Base-by-base conservation (phyloP, 2,888 invertebrate species). In the Melieria crassipennis region DNA sequence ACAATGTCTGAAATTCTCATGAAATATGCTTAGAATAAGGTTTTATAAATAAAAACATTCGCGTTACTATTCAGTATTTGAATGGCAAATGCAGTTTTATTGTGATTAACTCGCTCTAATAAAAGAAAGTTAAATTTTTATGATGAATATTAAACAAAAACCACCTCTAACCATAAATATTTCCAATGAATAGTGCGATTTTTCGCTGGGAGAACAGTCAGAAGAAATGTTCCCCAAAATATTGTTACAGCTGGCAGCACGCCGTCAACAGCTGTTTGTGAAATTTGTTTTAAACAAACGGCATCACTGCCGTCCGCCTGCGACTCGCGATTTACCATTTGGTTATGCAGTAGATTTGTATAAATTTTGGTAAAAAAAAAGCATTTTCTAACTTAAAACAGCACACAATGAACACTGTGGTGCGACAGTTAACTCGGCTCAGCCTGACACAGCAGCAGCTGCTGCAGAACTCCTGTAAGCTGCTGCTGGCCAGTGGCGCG, bases 401-500 rank as follows among this genome's bases (percentile, higher is more conserved):
- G 3, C 30, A 50, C 46, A 76, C 42, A 70, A 78, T 78, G 78
- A 75, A 73, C 48, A 71, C 73, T 13, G 60, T 78, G 42, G 58
- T 66, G 1, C 73, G 69, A 7, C 76, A 73, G n/a, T 43, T 77
- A 5, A 11, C 47, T 1, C 69, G 75, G 1, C 48, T 77, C 5
- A 73, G 57, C 9, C 10, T 76, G 5, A 58, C 65, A 11, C 65
- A 61, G 43, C 57, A 30, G 0, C 69, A 47, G 62, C 57, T 75
- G 13, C 46, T 75, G 5, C 71, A 67, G 9, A 61, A 9, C 11
- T 16, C 55, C 4, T 62, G 56, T 4, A 75, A 75, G 11, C 5
- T 73, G 4, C 4, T 61, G 55, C 47, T 57, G 45, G 7, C 62
- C 45, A 46, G 45, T 65, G 43, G 50, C 45, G 16, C 16, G 64